Base-by-base conservation (phyloP, 2,797 vertebrate genomes). In the Amblyopsis hoosieri region DNA sequence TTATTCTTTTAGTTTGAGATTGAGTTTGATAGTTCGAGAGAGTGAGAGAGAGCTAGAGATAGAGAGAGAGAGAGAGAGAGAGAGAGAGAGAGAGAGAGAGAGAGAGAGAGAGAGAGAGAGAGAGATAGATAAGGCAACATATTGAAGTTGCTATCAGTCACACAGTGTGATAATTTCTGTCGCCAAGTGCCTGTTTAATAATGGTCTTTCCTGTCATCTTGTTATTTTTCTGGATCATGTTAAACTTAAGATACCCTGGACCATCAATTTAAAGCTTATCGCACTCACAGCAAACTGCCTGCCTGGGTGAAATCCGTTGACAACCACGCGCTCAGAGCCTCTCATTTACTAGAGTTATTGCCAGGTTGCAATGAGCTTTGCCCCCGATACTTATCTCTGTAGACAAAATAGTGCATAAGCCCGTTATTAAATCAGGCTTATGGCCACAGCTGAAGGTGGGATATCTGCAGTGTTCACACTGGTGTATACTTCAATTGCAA, bases 181-280 rank as follows among this genome's bases (percentile, higher is more conserved):
- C 59, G 33, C 64, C 48, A 29, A 63, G 64, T 74, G 67, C 67
- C 57, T 75, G 71, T 72, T 72, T 76, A 69, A 86, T 84, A 76
- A 81, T 23, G 66, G 81, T 60, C 73, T 71, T 72, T 72, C 64
- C 50, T 67, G 11, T 60, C 72, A 57, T 54, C 71, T 59, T 78
- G 71, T 87, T 81, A 88, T 90, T 86, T 90, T 86, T 87, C 55
- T 3, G 64, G 68, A 85, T 85, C 74, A 79, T 73, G 54, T 54
- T 76, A 62, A 71, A 78, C 80, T 59, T 62, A 54, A 47, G 63
- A 68, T 60, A 64, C 63, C 54, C 37, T 53, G 77, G 74, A 67
- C 72, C 54, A 45, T 85, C 71, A 85, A 85, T 89, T 86, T 87
- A 69, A 3, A 13, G 72, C 80, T 79, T 66, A 82, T 76, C 80